Conservation (phyloP, 2,113 vertebrate species). For the Tupaia chinensis region DNA sequence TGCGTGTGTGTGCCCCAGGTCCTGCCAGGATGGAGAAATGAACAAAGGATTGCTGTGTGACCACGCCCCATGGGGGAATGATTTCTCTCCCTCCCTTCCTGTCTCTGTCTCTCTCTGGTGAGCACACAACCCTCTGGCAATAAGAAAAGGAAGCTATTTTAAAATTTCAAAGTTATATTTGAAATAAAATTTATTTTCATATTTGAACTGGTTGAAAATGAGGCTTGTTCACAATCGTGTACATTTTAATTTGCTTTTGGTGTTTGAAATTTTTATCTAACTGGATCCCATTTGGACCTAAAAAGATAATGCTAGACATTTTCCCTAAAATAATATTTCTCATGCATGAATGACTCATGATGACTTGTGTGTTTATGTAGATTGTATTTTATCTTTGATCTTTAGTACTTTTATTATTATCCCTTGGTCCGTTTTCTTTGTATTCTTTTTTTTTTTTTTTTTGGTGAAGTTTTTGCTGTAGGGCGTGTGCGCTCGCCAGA, state of each 20-base stretch:
- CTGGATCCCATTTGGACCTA: neutral
- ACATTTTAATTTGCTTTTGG: neutral
- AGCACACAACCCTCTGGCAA: too few relatives aligned
- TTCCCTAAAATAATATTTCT: conserved; percentile 2
- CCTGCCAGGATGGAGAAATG: too few relatives aligned
- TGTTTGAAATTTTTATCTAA: neutral
- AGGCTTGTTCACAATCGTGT: neutral
- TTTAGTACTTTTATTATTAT: neutral
- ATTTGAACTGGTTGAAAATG: conserved; percentile 36
- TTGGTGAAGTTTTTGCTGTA: too few relatives aligned
- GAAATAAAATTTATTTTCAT: neutral
- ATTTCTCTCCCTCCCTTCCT: too few relatives aligned
- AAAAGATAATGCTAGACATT: conserved; percentile 10
- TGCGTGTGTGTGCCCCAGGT: too few relatives aligned
- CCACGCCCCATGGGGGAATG: too few relatives aligned
- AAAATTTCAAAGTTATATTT: neutral
- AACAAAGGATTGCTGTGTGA: too few relatives aligned
- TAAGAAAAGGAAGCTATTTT: too few relatives aligned
- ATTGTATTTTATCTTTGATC: neutral
- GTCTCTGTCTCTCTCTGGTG: too few relatives aligned
- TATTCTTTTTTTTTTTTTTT: neutral
- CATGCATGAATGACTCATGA: neutral
- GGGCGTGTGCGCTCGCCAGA: too few relatives aligned
- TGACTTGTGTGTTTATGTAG: neutral
- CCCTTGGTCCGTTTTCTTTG: neutral